Conservation (phyloP, 1,140 invertebrate species). For the Apolygus lucorum region DNA sequence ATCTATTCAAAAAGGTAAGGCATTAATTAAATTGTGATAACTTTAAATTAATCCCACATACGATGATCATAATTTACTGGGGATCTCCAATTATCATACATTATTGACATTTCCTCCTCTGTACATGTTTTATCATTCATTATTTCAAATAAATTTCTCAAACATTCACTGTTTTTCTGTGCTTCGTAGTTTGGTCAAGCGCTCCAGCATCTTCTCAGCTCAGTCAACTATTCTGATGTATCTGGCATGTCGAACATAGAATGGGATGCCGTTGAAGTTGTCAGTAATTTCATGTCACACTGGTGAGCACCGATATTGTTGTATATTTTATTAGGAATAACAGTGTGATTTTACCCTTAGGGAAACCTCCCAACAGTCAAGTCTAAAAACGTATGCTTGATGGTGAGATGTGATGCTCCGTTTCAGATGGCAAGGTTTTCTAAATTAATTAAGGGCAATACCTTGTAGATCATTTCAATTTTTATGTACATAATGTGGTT, state of each 20-base stretch:
- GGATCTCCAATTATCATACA: too few relatives aligned
- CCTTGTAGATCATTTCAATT: too few relatives aligned
- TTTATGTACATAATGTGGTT: too few relatives aligned
- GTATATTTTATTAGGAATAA: slow-evolving; percentile 20
- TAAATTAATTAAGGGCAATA: too few relatives aligned
- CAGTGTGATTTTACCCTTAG: neutral
- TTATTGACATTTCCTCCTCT: neutral
- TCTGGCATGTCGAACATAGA: slow-evolving; percentile 77
- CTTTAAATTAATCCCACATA: too few relatives aligned
- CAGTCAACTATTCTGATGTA: slow-evolving; percentile 69
- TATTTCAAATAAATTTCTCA: too few relatives aligned
- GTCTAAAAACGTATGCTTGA: too few relatives aligned
- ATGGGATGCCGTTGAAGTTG: slow-evolving; percentile 79
- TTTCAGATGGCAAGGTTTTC: too few relatives aligned
- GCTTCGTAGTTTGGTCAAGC: slow-evolving; percentile 63
- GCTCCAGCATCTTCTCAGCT: slow-evolving; percentile 71
- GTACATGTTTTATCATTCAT: neutral
- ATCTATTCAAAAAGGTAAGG: slow-evolving; percentile 63
- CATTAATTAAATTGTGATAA: slow-evolving; percentile 15
- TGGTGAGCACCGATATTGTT: too few relatives aligned
- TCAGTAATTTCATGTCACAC: slow-evolving; percentile 68
- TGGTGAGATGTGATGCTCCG: too few relatives aligned
- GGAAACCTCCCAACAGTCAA: slow-evolving; percentile 2
- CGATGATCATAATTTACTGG: too few relatives aligned
- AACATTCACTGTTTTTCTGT: neutral